Base-by-base conservation (phyloP, 2,888 invertebrate species). In the Eilema griseolum region DNA sequence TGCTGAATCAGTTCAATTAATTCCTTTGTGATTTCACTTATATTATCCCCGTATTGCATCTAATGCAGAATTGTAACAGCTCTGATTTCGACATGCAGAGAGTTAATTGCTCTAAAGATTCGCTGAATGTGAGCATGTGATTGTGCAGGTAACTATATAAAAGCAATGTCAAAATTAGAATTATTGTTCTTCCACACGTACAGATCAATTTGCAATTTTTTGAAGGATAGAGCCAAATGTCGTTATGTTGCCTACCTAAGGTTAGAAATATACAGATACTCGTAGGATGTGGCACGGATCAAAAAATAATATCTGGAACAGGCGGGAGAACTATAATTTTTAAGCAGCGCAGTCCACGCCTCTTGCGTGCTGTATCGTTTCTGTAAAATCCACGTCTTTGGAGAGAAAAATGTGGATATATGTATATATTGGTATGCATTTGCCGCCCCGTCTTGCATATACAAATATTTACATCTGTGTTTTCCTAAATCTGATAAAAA, bases 1-100 rank as follows among this genome's bases (percentile, higher is more conserved):
- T 79, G 81, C 79, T 80, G 84, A 85, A 82, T 82, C 79, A 81
- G 82, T 74, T 70, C 84, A 86, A 88, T 86, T 83, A 86, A 86
- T 85, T 81, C 84, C 85, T 86, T 86, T 88, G 86, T 85, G 82
- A 84, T 84, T 81, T 78, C 75, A 74, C 75, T 83, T 81, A 77
- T 75, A 74, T 71, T 67, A 74, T 71, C 72, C 66, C 64, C 59
- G 62, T 20, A 62, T 67, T 63, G 46, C 28, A 23, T 28, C 61
- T 60, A 56, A 66, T 66, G 46, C 64, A 61, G 66, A 66, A 23
- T 66, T 56, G 69, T 23, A 69, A 69, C n/a, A 37, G 20, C 14
- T 59, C 20, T 37, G 20, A 24, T 52, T 61, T 31, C n/a, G 56
- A 26, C 33, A 23, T 56, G 23, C 64, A n/a, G n/a, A n/a, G 28